A percentile compares a stretch with the other conserved stretches of the same genome.
phyloP scores from a whole-genome alignment of 2,113 vertebrate genomes.

The Microcebus murinus region DNA sequence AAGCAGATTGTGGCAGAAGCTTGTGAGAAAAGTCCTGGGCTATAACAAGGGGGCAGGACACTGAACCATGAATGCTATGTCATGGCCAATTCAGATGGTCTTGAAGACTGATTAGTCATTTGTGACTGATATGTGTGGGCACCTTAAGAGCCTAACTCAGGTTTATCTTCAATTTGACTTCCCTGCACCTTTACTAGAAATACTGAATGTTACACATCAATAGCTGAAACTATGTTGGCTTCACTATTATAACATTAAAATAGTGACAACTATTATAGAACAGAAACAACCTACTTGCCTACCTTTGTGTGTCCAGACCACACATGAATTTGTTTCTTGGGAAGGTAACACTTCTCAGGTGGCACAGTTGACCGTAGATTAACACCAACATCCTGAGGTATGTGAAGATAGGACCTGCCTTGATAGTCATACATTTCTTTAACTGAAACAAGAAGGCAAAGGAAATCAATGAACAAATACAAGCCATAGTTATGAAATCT shows the following conservation, averaged over 20 bases:
- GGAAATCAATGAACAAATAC: conserved; percentile 48
- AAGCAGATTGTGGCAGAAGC: not conserved
- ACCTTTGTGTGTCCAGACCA: conserved; percentile 99
- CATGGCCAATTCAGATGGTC: not conserved
- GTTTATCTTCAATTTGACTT: not conserved
- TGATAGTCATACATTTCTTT: conserved; percentile 99
- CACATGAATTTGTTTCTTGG: conserved; percentile 98
- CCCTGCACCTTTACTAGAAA: not conserved
- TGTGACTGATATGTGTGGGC: not conserved
- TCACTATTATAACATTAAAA: not conserved
- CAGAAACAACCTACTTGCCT: conserved; percentile 29
- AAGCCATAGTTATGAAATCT: not conserved
- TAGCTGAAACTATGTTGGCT: not conserved
- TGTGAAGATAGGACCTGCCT: conserved; percentile 96
- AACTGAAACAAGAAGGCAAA: conserved; percentile 86
- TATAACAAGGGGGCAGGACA: not conserved
- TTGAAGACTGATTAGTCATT: not conserved
- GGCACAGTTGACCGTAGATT: conserved; percentile 93
- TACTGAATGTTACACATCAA: not conserved
- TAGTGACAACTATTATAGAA: not conserved
- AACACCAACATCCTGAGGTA: conserved; percentile 98
- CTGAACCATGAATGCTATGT: not conserved
- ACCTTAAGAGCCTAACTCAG: not conserved
- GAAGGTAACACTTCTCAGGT: conserved; percentile 98
- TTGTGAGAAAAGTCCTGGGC: not conserved